Evolutionary conservation across 2,113 vertebrate genomes (phyloP), one percentile per base, ranked within the genome.

Genomic region (Elephas maximus): DNA sequence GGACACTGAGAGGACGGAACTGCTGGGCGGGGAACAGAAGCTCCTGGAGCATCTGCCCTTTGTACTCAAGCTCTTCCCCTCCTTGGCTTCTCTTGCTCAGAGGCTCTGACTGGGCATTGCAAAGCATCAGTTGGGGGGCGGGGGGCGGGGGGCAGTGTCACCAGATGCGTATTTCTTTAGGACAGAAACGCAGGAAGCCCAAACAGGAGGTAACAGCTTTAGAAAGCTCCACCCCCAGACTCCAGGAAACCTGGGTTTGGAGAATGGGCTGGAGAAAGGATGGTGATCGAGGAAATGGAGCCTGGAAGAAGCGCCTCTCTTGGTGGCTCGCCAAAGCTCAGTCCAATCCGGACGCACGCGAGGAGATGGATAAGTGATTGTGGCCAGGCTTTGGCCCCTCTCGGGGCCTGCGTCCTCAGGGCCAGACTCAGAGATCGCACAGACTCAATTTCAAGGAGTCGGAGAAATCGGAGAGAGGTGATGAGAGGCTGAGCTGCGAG

Each of bases 61-160:
- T 8, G 5, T 14, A 8, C n/a, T 80, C 18, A 15, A 17, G 44
- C 77, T 45, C 30, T n/a, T 51, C 12, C 11, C 18, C 23, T 92
- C 63, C 9, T 33, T 23, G 20, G 5, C n/a, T 37, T 91, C 76
- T 44, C 53, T 63, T 21, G n/a, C 10, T 48, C 26, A 53, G 26
- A 92, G 76, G 15, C 10, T 81, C 5, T 0, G 21, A 83, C 8
- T 93, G 51, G 88, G 41, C 81, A 24, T n/a, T 33, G 8, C 63
- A 18, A 73, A 60, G 15, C 6, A 17, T 78, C 90, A 57, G 1
- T 92, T 60, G 51, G 51, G 12, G 51, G 51, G 37, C 57, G 21
- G 11, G 71, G 8, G 2, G 1, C 1, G 0, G 3, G 24, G 33
- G 26, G 45, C 26, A 10, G 12, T 30, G 63, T 63, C 62, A 17